phyloP scores from a whole-genome alignment of 1,140 invertebrate genomes.

The Saxidomus purpurata region DNA sequence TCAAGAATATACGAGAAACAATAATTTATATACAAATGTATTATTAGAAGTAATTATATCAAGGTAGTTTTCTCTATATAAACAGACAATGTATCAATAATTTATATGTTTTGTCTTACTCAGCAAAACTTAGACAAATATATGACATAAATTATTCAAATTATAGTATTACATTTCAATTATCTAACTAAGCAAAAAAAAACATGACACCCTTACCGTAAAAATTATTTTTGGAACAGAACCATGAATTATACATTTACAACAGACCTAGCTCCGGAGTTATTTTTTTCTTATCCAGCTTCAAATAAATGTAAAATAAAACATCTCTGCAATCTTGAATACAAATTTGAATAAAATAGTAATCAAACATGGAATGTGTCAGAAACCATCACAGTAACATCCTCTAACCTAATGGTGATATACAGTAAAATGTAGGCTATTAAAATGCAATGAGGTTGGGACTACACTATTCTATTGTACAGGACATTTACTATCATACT shows the following conservation, averaged over 20 bases:
- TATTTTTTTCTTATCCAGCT: neutral
- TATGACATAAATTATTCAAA: neutral
- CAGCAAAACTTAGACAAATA: neutral
- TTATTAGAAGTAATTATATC: neutral
- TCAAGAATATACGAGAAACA: neutral
- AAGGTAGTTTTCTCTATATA: neutral
- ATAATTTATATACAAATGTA: too few species aligned
- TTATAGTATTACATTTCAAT: neutral
- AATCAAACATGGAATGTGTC: conserved; percentile 20
- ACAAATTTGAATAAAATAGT: conserved; percentile 7
- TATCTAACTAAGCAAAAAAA: neutral
- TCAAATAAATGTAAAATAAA: conserved; percentile 7
- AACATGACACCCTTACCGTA: neutral
- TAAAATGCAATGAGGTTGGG: conserved; percentile 6
- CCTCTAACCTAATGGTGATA: neutral
- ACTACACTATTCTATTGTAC: conserved; percentile 14
- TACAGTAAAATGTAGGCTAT: conserved; percentile 30
- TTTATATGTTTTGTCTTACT: neutral
- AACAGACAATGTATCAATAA: neutral
- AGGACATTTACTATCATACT: neutral
- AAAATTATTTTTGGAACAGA: neutral
- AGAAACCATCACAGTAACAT: neutral
- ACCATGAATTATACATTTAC: conserved; percentile 5
- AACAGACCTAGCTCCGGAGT: neutral
- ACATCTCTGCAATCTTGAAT: neutral